phyloP scores from a whole-genome alignment of 2,888 invertebrate species.

The Drosophila dives region DNA sequence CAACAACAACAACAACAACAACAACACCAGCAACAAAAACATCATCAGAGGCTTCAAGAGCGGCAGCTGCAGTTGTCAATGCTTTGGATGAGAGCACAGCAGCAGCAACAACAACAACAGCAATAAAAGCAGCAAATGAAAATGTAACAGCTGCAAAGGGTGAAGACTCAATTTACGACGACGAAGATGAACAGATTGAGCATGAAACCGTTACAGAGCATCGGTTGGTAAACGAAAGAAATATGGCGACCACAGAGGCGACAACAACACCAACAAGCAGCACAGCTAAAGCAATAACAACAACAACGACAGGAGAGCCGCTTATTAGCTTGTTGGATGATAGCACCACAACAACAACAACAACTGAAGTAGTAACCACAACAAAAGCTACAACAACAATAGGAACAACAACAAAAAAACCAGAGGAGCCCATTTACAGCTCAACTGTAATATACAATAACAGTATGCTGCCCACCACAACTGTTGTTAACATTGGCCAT shows the following conservation, averaged over 20 bases:
- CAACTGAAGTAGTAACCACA: constrained; percentile 22
- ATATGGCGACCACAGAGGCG: constrained; percentile 57
- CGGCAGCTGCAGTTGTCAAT: constrained; percentile 29
- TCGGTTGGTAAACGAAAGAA: constrained; percentile 42
- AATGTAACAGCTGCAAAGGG: constrained; percentile 32
- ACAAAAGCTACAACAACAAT: constrained; percentile 17
- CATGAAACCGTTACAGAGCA: constrained; percentile 41
- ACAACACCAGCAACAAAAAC: constrained; percentile 24
- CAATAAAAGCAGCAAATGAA: constrained; percentile 15
- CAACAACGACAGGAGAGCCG: constrained; percentile 64
- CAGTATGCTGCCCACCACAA: constrained; percentile 55
- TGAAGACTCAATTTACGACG: constrained; percentile 21
- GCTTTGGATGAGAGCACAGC: constrained; percentile 41
- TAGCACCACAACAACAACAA: constrained; percentile 53
- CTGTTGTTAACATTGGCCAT: constrained; percentile 19
- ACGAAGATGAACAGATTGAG: constrained; percentile 38
- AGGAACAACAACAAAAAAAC: constrained; percentile 44
- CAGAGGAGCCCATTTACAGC: constrained; percentile 52
- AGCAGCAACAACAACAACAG: constrained; percentile 23
- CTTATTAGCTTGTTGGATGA: constrained; percentile 72
- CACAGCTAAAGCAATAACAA: constrained; percentile 45
- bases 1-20: constrained; percentile 32
- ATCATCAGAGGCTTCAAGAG: constrained; percentile 17
- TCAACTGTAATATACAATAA: constrained; percentile 37
- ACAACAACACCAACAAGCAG: constrained; percentile 63